A percentile compares a stretch with the other conserved stretches of the same genome.
phyloP scores from a whole-genome alignment of 2,888 invertebrate species.

The Stenodera caucasica region DNA sequence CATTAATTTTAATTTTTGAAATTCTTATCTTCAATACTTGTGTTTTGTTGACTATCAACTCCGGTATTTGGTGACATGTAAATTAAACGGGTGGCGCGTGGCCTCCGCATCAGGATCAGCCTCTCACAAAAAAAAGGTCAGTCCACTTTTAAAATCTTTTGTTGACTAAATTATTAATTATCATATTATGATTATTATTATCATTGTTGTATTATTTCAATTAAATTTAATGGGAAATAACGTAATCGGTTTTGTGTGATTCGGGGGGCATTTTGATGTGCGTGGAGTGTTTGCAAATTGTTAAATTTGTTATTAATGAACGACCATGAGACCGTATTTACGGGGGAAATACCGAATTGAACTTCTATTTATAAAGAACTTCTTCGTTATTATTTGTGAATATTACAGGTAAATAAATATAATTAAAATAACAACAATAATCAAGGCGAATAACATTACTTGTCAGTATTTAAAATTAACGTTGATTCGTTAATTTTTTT shows the following conservation, averaged over 20 bases:
- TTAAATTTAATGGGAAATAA: neutral
- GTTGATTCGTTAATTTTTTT: too few species aligned
- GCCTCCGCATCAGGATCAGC: conserved; percentile 13
- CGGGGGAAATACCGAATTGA: neutral
- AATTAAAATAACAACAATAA: too few species aligned
- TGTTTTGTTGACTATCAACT: neutral
- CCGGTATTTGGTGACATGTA: conserved; percentile 14
- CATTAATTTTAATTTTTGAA: too few species aligned
- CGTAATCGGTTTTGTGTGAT: neutral
- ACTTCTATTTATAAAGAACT: neutral
- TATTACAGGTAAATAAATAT: neutral
- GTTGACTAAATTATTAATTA: too few species aligned
- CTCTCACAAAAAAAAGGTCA: conserved; percentile 16
- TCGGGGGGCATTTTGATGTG: neutral
- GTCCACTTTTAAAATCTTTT: conserved; percentile 8
- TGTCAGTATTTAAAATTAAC: too few species aligned
- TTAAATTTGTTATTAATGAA: conserved; percentile 12
- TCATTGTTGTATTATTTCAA: too few species aligned
- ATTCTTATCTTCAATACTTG: too few species aligned
- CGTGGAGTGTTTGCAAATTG: conserved; percentile 15
- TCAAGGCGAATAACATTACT: too few species aligned
- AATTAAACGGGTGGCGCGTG: conserved; percentile 8
- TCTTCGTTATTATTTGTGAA: neutral
- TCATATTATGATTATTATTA: too few species aligned
- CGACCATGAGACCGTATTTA: conserved; percentile 6